Evolutionary conservation across 1,140 invertebrate genomes (phyloP).

Genomic region (Thaumatotibia leucotreta): DNA sequence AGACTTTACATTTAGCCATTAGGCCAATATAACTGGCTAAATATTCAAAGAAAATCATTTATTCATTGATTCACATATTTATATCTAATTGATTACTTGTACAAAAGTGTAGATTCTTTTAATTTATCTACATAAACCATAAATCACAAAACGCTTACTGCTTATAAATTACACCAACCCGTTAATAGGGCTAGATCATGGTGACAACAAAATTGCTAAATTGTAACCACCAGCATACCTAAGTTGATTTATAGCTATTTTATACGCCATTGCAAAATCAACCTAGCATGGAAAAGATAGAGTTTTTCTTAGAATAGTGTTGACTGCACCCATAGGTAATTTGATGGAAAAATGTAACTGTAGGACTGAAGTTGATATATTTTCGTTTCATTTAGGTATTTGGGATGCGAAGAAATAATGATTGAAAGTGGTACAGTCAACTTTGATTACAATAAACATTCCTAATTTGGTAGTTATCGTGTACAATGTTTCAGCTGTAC

Average conservation of each 20-base stretch:
- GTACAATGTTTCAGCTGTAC: too few species aligned
- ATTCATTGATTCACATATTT: too few species aligned
- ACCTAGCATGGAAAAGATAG: conserved; percentile 25
- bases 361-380: conserved; percentile 51
- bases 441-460: too few species aligned
- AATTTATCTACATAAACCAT: too few species aligned
- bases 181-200: conserved; percentile 51
- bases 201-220: conserved; percentile 63
- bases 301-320: conserved; percentile 14
- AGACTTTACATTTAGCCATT: too few species aligned
- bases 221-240: conserved; percentile 49
- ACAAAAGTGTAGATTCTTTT: too few species aligned
- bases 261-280: conserved; percentile 19
- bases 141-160: conserved; percentile 1
- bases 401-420: conserved; percentile 33
- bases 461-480: too few species aligned
- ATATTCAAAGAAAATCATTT: too few species aligned
- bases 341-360: conserved; percentile 49
- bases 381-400: conserved; percentile 31
- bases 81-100: too few species aligned
- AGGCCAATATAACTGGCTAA: too few species aligned
- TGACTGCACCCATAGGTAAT: conserved; percentile 22
- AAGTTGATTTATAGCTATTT: conserved; percentile 45
- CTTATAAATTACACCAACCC: conserved; percentile 23
- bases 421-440: conserved; percentile 5